These are phyloP conservation scores for Drosophila pandora DNA, from an alignment of 1,140 invertebrate genomes.

Conservation along the genomic window DNA sequence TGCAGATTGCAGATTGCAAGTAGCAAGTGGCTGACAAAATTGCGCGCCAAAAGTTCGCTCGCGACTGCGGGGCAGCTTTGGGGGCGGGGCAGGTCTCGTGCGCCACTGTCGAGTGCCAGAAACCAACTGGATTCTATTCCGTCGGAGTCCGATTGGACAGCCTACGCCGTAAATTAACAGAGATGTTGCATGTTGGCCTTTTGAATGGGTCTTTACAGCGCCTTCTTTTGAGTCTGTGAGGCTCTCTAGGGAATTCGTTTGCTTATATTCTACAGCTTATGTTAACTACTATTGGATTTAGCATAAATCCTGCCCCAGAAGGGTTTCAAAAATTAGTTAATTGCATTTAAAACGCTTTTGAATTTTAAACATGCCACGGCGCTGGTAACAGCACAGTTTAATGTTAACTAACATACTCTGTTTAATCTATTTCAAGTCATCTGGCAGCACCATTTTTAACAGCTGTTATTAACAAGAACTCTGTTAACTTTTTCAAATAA, in stretches of 20 bases:
- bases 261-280: not conserved
- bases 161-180: conserved; percentile 21
- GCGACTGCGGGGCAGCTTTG: not conserved
- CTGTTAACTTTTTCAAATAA: not conserved
- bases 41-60: conserved; percentile 65
- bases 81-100: conserved; percentile 1
- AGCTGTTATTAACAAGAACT: not conserved
- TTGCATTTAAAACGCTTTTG: not conserved
- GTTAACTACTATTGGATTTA: too few species aligned
- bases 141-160: conserved; percentile 21
- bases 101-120: conserved; percentile 54
- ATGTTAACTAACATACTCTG: too few species aligned
- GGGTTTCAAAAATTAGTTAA: not conserved
- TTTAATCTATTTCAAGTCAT: not conserved
- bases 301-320: too few species aligned
- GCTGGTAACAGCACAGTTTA: too few species aligned
- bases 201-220: not conserved
- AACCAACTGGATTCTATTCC: conserved; percentile 43
- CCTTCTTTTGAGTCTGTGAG: not conserved
- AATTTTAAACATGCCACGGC: not conserved
- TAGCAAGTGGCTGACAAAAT: conserved; percentile 20
- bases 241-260: not conserved
- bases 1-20: not conserved
- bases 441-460: not conserved
- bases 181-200: conserved; percentile 4